Percentiles rank a stretch among this genome's conserved stretches.
These are phyloP conservation scores for Turritopsis rubra DNA, from an alignment of 30 jellyfish, hydroid and myxozoan species.

Conservation along the genomic window DNA sequence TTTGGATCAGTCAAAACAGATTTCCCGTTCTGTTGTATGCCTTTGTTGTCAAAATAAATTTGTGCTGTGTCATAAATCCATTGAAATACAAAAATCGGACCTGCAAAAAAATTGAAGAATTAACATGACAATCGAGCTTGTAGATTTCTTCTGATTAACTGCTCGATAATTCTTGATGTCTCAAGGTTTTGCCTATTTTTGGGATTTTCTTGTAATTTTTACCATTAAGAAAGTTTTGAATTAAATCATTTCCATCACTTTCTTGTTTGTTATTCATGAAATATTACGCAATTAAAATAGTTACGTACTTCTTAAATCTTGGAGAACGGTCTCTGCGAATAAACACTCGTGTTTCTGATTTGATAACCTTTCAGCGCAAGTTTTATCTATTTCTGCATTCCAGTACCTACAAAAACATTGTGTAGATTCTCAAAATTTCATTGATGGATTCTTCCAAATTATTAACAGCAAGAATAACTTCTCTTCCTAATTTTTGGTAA, in stretches of 20 bases:
- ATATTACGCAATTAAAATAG: not conserved
- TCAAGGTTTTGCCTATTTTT: too few relatives aligned
- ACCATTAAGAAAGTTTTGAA: not conserved
- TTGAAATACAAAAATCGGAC: slow-evolving; percentile 72
- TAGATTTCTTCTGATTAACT: too few relatives aligned
- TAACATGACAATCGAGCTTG: too few relatives aligned
- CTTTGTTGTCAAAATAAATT: slow-evolving; percentile 43
- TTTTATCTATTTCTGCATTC: slow-evolving; percentile 58
- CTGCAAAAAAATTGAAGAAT: slow-evolving; percentile 29
- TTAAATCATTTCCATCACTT: too few relatives aligned
- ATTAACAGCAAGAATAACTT: too few relatives aligned
- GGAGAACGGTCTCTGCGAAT: slow-evolving; percentile 57
- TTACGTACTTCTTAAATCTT: slow-evolving; percentile 48
- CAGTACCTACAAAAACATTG: slow-evolving; percentile 46
- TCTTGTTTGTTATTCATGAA: not conserved
- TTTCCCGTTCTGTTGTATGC: slow-evolving; percentile 29
- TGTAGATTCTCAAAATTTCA: not conserved
- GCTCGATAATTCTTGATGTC: too few relatives aligned
- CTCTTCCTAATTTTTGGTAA: too few relatives aligned
- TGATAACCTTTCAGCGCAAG: slow-evolving; percentile 37
- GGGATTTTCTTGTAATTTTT: too few relatives aligned
- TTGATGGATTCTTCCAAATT: too few relatives aligned
- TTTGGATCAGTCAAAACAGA: not conserved
- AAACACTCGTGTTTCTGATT: slow-evolving; percentile 46
- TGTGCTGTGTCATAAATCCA: slow-evolving; percentile 91